These are phyloP conservation scores for Drosophila auraria DNA, from an alignment of 1,140 invertebrate species.

Conservation along the genomic window DNA sequence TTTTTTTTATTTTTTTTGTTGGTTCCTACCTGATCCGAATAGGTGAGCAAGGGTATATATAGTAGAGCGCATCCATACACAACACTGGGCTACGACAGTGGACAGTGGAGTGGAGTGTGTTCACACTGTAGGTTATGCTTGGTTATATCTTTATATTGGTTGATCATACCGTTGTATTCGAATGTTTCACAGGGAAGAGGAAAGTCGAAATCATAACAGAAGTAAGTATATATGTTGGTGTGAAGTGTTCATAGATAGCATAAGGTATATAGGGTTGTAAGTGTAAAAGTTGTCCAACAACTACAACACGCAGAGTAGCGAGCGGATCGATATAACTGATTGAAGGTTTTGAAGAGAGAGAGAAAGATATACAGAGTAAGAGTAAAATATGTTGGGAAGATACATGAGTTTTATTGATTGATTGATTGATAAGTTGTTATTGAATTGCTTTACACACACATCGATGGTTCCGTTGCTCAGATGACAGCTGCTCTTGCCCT, in stretches of 20 bases:
- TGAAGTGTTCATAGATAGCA: constrained; percentile 4
- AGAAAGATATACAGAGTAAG: constrained; percentile 52
- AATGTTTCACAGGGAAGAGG: constrained; percentile 37
- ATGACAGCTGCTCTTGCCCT: constrained; percentile 28
- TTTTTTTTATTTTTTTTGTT: neutral
- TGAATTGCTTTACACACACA: constrained; percentile 63
- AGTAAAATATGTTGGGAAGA: constrained; percentile 57
- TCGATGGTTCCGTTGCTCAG: constrained; percentile 26
- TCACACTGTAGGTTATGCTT: constrained; percentile 19
- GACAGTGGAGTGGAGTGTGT: constrained; percentile 25
- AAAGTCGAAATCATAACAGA: constrained; percentile 34
- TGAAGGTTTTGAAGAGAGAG: constrained; percentile 50
- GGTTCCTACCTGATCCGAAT: constrained; percentile 40
- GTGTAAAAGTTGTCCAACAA: constrained; percentile 47
- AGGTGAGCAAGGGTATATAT: constrained; percentile 28
- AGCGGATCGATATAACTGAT: constrained; percentile 56
- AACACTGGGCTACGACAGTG: constrained; percentile 40
- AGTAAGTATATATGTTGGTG: constrained; percentile 17
- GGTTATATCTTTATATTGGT: constrained; percentile 48
- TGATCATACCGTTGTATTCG: constrained; percentile 34
- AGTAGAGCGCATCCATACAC: constrained; percentile 60
- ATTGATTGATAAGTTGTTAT: constrained; percentile 22
- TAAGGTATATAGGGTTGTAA: constrained; percentile 4
- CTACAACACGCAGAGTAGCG: constrained; percentile 68
- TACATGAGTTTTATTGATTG: constrained; percentile 51